Percentiles rank a stretch among this genome's conserved stretches.
These are phyloP conservation scores for Caenorhabditis panamensis DNA, from an alignment of 2,888 invertebrate species.

Conservation along the genomic window DNA sequence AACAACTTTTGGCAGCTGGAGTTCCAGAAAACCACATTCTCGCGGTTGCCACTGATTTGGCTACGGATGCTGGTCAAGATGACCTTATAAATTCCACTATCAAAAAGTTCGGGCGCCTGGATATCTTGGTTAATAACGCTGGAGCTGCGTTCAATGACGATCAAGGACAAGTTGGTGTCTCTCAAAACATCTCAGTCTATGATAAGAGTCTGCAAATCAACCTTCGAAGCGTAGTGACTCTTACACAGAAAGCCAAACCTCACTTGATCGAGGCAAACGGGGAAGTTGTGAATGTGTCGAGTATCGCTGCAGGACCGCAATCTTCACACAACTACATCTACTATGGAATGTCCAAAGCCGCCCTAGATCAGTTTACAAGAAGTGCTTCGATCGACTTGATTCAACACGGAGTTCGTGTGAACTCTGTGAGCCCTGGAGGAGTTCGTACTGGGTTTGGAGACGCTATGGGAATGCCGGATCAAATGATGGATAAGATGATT, in stretches of 20 bases:
- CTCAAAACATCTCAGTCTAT: constrained; percentile 13
- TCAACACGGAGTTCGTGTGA: constrained; percentile 43
- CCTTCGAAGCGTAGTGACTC: constrained; percentile 46
- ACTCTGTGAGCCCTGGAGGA: constrained; percentile 41
- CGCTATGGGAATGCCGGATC: constrained; percentile 36
- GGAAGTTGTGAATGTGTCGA: constrained; percentile 54
- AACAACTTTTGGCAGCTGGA: constrained; percentile 2
- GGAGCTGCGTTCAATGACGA: constrained; percentile 28
- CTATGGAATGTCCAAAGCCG: constrained; percentile 54
- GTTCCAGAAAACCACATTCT: constrained; percentile 5
- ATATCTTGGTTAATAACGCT: constrained; percentile 52
- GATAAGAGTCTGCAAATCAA: constrained; percentile 34
- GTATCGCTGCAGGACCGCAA: constrained; percentile 36
- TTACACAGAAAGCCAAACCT: constrained; percentile 39
- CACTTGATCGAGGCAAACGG: constrained; percentile 38
- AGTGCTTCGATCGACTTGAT: constrained; percentile 43
- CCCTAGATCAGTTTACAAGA: constrained; percentile 48
- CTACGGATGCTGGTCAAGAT: no score
- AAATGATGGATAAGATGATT: constrained; percentile 6
- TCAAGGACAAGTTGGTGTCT: constrained; percentile 8
- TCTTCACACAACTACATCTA: constrained; percentile 12
- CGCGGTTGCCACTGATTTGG: constrained; percentile 9
- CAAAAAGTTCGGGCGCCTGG: constrained; percentile 32
- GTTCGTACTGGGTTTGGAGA: constrained; percentile 36
- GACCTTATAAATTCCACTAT: no score